A percentile compares a stretch with the other conserved stretches of the same genome.
Conservation (phyloP, 2,113 vertebrate species). For the Prochilodus magdalenae region DNA sequence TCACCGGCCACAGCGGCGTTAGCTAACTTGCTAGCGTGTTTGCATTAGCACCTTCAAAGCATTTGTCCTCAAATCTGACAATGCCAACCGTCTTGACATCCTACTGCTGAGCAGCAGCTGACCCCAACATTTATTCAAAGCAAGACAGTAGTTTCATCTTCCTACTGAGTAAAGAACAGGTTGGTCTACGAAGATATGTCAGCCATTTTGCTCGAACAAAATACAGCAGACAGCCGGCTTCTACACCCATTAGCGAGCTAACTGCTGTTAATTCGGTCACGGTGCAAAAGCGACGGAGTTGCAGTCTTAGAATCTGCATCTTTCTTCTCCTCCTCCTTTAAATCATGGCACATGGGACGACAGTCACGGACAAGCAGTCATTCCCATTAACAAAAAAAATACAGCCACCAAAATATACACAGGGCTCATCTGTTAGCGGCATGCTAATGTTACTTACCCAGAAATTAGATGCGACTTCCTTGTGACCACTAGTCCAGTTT, state of each 20-base stretch:
- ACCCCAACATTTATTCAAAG: neutral
- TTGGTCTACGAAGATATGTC: neutral
- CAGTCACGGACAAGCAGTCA: neutral
- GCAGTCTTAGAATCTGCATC: neutral
- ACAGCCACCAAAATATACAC: neutral
- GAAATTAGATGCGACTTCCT: slow-evolving; percentile 79
- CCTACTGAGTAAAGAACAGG: neutral
- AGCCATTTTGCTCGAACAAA: slow-evolving; percentile 17
- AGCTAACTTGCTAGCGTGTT: neutral
- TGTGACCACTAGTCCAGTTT: slow-evolving; percentile 71
- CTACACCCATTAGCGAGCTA: slow-evolving; percentile 6
- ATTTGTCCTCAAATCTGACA: slow-evolving; percentile 4
- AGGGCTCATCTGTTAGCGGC: slow-evolving; percentile 1
- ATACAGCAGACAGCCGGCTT: slow-evolving; percentile 13
- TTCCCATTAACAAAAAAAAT: neutral
- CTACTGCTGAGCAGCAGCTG: neutral
- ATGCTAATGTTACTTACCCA: slow-evolving; percentile 72
- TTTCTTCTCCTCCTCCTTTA: neutral
- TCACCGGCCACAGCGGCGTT: neutral
- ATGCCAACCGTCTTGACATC: neutral
- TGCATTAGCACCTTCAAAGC: neutral
- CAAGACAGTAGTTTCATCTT: neutral
- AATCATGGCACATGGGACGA: neutral
- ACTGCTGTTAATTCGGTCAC: neutral
- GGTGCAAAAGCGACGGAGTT: neutral